Percentiles rank a stretch among this genome's conserved stretches.
Evolutionary conservation across 2,888 invertebrate species (phyloP).

Genomic region (Leptothorax acervorum): DNA sequence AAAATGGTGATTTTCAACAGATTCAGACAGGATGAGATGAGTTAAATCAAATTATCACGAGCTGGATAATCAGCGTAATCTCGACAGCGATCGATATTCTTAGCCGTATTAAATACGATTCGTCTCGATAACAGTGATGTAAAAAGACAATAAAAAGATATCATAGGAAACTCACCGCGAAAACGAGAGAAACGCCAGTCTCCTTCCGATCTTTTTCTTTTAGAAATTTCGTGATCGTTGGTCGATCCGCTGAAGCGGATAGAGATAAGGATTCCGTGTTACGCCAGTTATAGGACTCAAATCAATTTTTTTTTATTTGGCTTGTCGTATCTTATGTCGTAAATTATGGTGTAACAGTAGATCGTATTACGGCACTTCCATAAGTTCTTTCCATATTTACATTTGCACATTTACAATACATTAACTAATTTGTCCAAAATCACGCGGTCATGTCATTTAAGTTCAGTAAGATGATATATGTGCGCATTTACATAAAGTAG

Average conservation of each 20-base stretch:
- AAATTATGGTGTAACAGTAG: slow-evolving; percentile 55
- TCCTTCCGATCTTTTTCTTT: slow-evolving; percentile 38
- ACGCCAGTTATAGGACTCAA: slow-evolving; percentile 51
- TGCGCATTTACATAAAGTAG: not conserved
- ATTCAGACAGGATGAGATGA: slow-evolving; percentile 12
- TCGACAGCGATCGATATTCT: not conserved
- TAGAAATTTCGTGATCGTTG: slow-evolving; percentile 60
- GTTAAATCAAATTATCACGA: slow-evolving; percentile 42
- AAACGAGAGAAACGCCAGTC: not conserved
- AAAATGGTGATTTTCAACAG: slow-evolving; percentile 5
- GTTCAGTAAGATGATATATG: too few relatives aligned
- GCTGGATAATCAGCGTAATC: slow-evolving; percentile 9
- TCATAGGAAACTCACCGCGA: slow-evolving; percentile 44
- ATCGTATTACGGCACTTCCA: not conserved
- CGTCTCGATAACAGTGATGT: not conserved
- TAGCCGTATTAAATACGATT: slow-evolving; percentile 5
- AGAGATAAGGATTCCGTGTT: slow-evolving; percentile 71
- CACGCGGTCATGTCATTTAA: not conserved
- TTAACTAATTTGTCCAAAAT: not conserved
- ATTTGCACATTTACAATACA: not conserved
- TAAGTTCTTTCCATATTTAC: not conserved
- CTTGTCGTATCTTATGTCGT: slow-evolving; percentile 57
- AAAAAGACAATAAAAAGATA: slow-evolving; percentile 19
- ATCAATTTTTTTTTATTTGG: slow-evolving; percentile 60
- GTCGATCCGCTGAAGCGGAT: slow-evolving; percentile 68